These are phyloP conservation scores for Babyrousa celebensis DNA, from an alignment of 2,797 vertebrate genomes.

Conservation along the genomic window DNA sequence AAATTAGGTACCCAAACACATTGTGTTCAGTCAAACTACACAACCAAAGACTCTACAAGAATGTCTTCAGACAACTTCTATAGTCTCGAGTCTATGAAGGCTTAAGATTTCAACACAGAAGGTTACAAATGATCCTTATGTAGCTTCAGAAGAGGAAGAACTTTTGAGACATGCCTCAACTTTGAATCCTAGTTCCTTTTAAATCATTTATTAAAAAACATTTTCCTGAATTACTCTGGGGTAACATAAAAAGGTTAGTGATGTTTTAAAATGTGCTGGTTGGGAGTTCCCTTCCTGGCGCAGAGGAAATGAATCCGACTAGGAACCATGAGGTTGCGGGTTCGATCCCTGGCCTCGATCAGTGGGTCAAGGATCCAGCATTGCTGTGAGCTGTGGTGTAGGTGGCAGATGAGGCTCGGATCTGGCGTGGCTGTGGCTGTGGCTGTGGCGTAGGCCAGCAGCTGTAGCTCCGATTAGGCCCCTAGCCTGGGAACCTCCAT, in stretches of 20 bases:
- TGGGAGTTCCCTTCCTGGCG: background rate
- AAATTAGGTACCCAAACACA: background rate
- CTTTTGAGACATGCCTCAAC: constrained; percentile 23
- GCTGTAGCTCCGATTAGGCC: too few species aligned
- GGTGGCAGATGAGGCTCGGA: too few species aligned
- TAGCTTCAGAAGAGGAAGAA: background rate
- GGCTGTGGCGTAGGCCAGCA: too few species aligned
- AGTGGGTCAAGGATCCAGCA: too few species aligned
- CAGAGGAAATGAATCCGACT: too few species aligned
- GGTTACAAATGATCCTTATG: constrained; percentile 51
- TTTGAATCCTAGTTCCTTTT: background rate
- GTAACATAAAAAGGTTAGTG: background rate
- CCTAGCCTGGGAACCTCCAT: too few species aligned
- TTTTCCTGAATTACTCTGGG: constrained; percentile 5
- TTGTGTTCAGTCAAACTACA: constrained; percentile 16
- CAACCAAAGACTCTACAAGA: background rate
- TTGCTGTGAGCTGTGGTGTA: too few species aligned
- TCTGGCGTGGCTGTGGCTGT: too few species aligned
- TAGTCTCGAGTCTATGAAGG: constrained; percentile 3
- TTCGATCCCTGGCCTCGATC: too few species aligned
- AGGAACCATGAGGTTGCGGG: too few species aligned
- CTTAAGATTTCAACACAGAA: constrained; percentile 29
- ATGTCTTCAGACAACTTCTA: constrained; percentile 5
- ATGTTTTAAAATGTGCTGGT: constrained; percentile 10
- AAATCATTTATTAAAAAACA: constrained; percentile 12